phyloP scores from a whole-genome alignment of 2,888 invertebrate species.

The Melieria crassipennis region DNA sequence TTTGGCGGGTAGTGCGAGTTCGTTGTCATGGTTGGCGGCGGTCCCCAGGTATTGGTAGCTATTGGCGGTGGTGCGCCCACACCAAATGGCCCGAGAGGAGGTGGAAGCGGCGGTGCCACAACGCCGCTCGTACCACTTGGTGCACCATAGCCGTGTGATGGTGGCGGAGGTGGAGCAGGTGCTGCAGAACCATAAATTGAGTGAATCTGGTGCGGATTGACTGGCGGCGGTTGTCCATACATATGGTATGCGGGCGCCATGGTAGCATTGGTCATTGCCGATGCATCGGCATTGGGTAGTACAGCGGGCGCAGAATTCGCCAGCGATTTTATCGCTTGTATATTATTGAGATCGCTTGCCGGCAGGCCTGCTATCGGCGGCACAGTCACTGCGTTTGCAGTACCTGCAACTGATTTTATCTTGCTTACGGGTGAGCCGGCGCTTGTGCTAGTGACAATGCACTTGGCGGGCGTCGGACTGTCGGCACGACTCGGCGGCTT shows the following conservation, averaged over 20 bases:
- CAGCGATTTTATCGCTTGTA: slow-evolving; percentile 59
- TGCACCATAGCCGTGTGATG: slow-evolving; percentile 39
- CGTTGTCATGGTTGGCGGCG: background rate
- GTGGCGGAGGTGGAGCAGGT: slow-evolving; percentile 62
- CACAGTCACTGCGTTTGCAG: slow-evolving; percentile 29
- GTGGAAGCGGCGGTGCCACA: slow-evolving; percentile 42
- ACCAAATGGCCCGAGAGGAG: slow-evolving; percentile 36
- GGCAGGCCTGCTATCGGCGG: slow-evolving; percentile 4
- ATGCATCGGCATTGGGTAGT: slow-evolving; percentile 41
- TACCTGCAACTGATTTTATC: slow-evolving; percentile 28
- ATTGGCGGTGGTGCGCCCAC: slow-evolving; percentile 38
- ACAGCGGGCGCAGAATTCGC: slow-evolving; percentile 49
- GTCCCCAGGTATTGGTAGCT: slow-evolving; percentile 28
- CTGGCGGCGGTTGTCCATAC: slow-evolving; percentile 44
- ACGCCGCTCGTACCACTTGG: slow-evolving; percentile 45
- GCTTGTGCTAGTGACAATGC: slow-evolving; percentile 32
- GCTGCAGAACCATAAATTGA: slow-evolving; percentile 65
- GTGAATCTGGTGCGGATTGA: slow-evolving; percentile 44
- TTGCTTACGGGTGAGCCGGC: slow-evolving; percentile 44
- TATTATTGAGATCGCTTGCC: slow-evolving; percentile 53
- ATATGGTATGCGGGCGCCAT: slow-evolving; percentile 41
- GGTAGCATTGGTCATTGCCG: slow-evolving; percentile 36
- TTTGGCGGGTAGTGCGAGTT: slow-evolving; percentile 22
- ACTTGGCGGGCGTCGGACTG: slow-evolving; percentile 65
- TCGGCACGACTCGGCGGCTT: slow-evolving; percentile 73